Conservation (phyloP, 2,113 vertebrate species). For the Etheostoma spectabile region DNA sequence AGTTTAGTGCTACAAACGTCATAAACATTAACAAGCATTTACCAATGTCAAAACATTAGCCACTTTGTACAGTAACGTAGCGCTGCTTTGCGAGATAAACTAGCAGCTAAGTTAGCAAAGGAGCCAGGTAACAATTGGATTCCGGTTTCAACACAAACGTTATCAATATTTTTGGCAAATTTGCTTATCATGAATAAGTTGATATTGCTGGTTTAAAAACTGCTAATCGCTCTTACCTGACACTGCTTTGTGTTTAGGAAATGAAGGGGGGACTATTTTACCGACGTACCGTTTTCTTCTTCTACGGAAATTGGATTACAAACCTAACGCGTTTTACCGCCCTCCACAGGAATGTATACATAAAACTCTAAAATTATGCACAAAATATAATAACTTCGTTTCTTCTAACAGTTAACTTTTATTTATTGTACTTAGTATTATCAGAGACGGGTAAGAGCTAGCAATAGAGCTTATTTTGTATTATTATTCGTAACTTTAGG, state of each 20-base stretch:
- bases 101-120: constrained; percentile 16
- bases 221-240: constrained; percentile 27
- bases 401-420: neutral
- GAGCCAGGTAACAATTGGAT: neutral
- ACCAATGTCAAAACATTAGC: constrained; percentile 37
- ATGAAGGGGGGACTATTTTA: constrained; percentile 46
- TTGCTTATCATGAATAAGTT: too few species aligned
- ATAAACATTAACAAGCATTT: neutral
- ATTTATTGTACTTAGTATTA: too few species aligned
- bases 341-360: constrained; percentile 22
- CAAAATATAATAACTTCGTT: neutral
- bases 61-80: neutral
- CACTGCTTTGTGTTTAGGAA: constrained; percentile 25
- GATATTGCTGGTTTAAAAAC: neutral
- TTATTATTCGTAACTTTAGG: neutral
- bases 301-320: constrained; percentile 5
- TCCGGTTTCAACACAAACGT: neutral
- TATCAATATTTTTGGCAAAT: neutral
- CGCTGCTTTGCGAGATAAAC: constrained; percentile 13
- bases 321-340: constrained; percentile 4
- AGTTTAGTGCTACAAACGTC: neutral
- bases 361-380: neutral
- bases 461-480: neutral
- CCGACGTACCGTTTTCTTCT: constrained; percentile 72
- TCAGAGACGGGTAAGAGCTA: too few species aligned